Evolutionary conservation across 2,888 invertebrate genomes (phyloP).

Genomic region (Prosapia bicincta): DNA sequence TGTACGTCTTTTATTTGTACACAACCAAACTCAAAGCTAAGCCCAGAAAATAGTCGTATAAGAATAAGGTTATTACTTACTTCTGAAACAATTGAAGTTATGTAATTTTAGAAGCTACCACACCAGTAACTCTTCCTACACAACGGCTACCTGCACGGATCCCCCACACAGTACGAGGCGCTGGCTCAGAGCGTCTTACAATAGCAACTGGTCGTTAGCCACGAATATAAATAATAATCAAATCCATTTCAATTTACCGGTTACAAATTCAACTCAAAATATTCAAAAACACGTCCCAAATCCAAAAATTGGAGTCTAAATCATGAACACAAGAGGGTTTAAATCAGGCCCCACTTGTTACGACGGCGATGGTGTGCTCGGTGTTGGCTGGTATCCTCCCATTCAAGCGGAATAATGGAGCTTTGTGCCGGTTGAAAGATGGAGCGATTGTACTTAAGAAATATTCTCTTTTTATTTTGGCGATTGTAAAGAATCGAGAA

Average conservation of each 20-base stretch:
- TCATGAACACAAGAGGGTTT: background rate
- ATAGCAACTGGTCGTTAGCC: background rate
- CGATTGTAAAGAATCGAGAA: background rate
- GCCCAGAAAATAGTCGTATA: too few relatives aligned
- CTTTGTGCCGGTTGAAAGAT: background rate
- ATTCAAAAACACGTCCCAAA: background rate
- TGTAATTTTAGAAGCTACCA: background rate
- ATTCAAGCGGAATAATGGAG: background rate
- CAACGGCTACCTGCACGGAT: background rate
- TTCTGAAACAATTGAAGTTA: too few relatives aligned
- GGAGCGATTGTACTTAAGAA: background rate
- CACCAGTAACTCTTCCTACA: background rate
- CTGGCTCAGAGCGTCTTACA: too few relatives aligned
- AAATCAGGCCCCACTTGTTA: background rate
- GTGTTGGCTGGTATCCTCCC: background rate
- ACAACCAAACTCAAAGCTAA: too few relatives aligned
- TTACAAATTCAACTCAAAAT: background rate
- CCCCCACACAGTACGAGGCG: too few relatives aligned
- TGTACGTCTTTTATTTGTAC: too few relatives aligned
- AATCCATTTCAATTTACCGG: background rate
- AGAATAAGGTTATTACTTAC: too few relatives aligned
- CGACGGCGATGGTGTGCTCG: background rate
- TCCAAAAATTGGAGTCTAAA: background rate
- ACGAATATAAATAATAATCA: background rate
- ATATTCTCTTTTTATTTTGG: background rate